Conservation (phyloP, 2,797 vertebrate genomes). For the Parambassis ranga region DNA sequence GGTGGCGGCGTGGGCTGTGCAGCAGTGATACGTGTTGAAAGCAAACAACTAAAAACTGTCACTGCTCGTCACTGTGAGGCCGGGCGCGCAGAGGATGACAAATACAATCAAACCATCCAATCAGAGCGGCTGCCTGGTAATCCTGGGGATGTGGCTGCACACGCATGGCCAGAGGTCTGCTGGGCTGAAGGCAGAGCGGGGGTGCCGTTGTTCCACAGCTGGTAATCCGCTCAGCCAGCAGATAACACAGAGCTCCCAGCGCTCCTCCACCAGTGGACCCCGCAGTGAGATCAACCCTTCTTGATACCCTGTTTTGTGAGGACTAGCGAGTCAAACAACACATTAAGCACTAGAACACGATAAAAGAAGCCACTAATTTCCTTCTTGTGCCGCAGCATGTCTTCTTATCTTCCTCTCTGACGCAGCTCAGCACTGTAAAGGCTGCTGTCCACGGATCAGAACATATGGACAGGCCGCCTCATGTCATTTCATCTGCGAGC, state of each 20-base stretch:
- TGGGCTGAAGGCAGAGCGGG: conserved; percentile 19
- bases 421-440: conserved; percentile 16
- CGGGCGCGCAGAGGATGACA: conserved; percentile 10
- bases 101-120: conserved; percentile 39
- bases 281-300: conserved; percentile 26
- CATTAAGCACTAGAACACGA: conserved; percentile 6
- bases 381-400: not conserved
- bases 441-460: conserved; percentile 6
- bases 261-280: conserved; percentile 20
- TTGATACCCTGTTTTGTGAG: conserved; percentile 15
- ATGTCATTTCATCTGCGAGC: conserved; percentile 33
- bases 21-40: conserved; percentile 14
- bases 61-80: conserved; percentile 19
- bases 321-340: not conserved
- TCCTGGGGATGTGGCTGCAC: conserved; percentile 32
- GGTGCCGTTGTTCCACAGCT: conserved; percentile 50
- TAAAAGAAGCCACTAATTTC: not conserved
- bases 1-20: conserved; percentile 14
- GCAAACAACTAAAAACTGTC: conserved; percentile 32
- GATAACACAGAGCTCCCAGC: conserved; percentile 45
- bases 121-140: conserved; percentile 30
- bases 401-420: not conserved
- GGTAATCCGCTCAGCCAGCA: conserved; percentile 51
- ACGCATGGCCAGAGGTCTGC: conserved; percentile 40
- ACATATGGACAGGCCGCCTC: conserved; percentile 17